Evolutionary conservation across 2,888 invertebrate species (phyloP), one percentile per base, ranked within the genome.

Genomic region (Aspidiotus destructor): DNA sequence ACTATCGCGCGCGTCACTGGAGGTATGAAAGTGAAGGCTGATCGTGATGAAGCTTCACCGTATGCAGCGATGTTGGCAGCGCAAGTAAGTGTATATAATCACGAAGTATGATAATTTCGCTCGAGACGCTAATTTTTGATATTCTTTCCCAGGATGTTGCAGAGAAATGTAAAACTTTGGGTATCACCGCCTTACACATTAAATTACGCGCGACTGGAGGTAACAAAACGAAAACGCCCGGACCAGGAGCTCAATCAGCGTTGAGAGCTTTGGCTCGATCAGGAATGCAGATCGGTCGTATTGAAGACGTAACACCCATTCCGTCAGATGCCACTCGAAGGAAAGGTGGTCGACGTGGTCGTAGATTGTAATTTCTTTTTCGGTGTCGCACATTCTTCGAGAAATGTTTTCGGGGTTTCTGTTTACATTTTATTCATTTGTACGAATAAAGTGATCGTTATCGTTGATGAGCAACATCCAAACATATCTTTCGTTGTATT

Each of bases 61-160:
- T 99, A 99, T 78, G 99, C 99, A 76, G 99, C 99, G 86, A 99
- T 99, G 99, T 94, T 99, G 82, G 99, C 99, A 75, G 98, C 98
- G 73, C 98, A 99, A 84, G 91, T 91, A 80, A 1, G 28, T 28
- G 28, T 28, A 5, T 28, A 5, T 28, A 57, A 3, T 55, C n/a
- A 17, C 10, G 10, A 13, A n/a, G 10, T 16, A 17, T 55, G 9
- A 15, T 55, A 3, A 6, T 55, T 16, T 55, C 16, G 10, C 3
- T 13, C 8, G 7, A 61, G n/a, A 16, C 42, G 10, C 41, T 40
- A 41, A 41, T 40, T 60, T 60, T 60, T 8, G 16, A 40, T 17
- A 28, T 8, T 61, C 42, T 28, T 55, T 74, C 77, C 53, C 75
- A 90, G 91, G 99, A 99, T 83, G 99, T 99, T 70, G 96, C 99